Evolutionary conservation across 2,888 invertebrate species (phyloP).

Genomic region (Julus scanicus): DNA sequence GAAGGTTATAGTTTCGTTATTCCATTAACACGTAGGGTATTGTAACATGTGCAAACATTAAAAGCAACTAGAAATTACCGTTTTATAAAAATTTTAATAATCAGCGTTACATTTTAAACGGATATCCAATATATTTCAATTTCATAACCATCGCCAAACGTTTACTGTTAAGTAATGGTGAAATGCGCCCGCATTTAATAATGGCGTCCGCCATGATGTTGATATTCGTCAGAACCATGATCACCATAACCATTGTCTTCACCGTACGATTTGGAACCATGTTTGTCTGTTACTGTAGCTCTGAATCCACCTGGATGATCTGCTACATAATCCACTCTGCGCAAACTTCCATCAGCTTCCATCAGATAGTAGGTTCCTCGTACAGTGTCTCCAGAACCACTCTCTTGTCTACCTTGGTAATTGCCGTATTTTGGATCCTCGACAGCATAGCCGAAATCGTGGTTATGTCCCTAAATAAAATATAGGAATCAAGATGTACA

Average conservation of each 20-base stretch:
- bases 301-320: conserved; percentile 56
- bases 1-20: too few relatives aligned
- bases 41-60: too few relatives aligned
- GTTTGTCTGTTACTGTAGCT: conserved; percentile 55
- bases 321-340: conserved; percentile 56
- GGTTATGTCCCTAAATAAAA: neutral
- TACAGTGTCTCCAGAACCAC: conserved; percentile 51
- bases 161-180: neutral
- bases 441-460: conserved; percentile 55
- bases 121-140: neutral
- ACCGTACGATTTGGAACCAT: conserved; percentile 51
- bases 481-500: neutral
- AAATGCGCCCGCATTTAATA: neutral
- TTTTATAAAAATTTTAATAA: neutral
- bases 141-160: neutral
- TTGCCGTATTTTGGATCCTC: conserved; percentile 55
- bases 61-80: neutral
- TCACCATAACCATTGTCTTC: neutral
- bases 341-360: conserved; percentile 55
- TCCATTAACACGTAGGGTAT: too few relatives aligned
- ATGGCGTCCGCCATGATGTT: neutral
- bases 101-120: neutral
- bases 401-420: conserved; percentile 55
- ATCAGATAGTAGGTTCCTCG: conserved; percentile 52
- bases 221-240: neutral